Evolutionary conservation across 2,888 invertebrate genomes (phyloP), one percentile per base, ranked within the genome.

Genomic region (Malthinus flaveolus): DNA sequence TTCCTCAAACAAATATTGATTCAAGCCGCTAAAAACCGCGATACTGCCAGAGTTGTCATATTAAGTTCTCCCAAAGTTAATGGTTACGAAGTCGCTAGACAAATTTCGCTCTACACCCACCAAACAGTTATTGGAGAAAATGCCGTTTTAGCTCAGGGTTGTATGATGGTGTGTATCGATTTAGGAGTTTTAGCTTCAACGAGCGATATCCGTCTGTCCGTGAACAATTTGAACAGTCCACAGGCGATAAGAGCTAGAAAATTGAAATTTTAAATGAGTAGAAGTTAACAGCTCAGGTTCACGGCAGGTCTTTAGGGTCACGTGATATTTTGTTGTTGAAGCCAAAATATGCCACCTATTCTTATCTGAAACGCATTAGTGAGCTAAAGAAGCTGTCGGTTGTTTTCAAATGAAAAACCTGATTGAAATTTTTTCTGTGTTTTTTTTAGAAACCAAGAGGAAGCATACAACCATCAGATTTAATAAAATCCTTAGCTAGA

Each of bases 1-100:
- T 87, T 85, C 65, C 79, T 87, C 72, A 87, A 86, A 68, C 78
- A 85, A 60, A 83, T 82, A 56, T 68, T 87, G 0, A 69, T 72
- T 15, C 81, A 80, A 44, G 82, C 83, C 7, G 71, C 79, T 8
- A 78, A 80, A 64, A 79, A 75, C 58, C 77, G 82, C 11, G 82
- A 82, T 64, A 80, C 81, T 5, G 73, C 83, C 0, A 80, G 84
- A 63, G 79, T 85, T 11, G 78, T 88, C 15, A 73, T 88, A 3
- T 59, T 88, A 7, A 76, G 84, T 3, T 78, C 85, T 1, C 83
- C 84, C 2, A 83, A 81, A 46, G 76, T 77, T 0, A 75, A 79
- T 62, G 58, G 69, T 7, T 49, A 70, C 23, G 73, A 75, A 63
- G 60, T 79, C n/a, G 76, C 74, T 0, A 63, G 60, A 12, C 69